phyloP scores from a whole-genome alignment of 2,797 vertebrate species.

The Artibeus lituratus region DNA sequence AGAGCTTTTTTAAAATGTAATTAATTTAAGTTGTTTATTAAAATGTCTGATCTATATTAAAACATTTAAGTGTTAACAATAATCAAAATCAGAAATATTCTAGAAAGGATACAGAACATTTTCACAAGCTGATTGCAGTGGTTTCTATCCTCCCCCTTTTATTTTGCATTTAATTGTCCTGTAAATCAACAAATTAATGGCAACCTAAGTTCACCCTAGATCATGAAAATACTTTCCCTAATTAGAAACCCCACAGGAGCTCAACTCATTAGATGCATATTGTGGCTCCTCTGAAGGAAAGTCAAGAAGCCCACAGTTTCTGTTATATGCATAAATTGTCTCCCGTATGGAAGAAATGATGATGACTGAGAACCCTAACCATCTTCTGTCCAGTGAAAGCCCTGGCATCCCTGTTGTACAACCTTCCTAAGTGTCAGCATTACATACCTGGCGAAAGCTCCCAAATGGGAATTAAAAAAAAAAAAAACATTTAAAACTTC shows the following conservation, averaged over 20 bases:
- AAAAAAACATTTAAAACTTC: neutral
- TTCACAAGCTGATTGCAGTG: conserved; percentile 41
- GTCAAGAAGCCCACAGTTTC: neutral
- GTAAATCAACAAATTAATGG: conserved; percentile 52
- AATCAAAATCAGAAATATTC: conserved; percentile 61
- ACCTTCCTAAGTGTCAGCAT: neutral
- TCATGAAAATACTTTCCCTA: neutral
- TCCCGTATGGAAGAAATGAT: conserved; percentile 52
- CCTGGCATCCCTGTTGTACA: neutral
- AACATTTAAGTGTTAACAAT: conserved; percentile 58
- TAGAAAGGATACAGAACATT: conserved; percentile 59
- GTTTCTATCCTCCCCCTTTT: neutral
- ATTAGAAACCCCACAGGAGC: neutral
- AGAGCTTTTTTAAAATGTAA: conserved; percentile 47
- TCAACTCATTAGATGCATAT: conserved; percentile 29
- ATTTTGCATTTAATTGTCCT: conserved; percentile 19
- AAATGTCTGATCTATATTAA: conserved; percentile 45
- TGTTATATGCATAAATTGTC: neutral
- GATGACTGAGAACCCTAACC: conserved; percentile 7
- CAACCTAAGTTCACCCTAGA: conserved; percentile 36
- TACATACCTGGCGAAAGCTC: neutral
- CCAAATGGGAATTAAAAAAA: neutral
- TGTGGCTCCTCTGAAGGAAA: neutral
- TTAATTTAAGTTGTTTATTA: conserved; percentile 70
- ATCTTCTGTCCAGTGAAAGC: neutral